These are phyloP conservation scores for Apodemus agrarius DNA, from an alignment of 2,797 vertebrate species.

Conservation along the genomic window DNA sequence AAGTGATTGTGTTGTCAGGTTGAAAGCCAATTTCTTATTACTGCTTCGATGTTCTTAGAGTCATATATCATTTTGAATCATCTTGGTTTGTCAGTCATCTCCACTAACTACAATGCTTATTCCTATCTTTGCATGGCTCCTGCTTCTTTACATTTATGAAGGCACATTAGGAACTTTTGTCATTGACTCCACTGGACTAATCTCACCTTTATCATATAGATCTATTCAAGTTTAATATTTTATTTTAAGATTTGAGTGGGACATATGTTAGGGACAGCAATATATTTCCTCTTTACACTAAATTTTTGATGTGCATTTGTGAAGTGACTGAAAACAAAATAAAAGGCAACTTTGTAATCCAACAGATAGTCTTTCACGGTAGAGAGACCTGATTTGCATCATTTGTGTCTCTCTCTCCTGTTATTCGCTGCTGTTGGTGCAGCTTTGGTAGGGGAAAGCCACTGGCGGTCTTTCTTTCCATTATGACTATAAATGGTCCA, in stretches of 20 bases:
- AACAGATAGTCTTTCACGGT: not conserved
- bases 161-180: not conserved
- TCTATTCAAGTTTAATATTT: not conserved
- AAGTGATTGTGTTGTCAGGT: not conserved
- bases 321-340: not conserved
- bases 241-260: not conserved
- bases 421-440: not conserved
- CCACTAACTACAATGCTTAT: not conserved
- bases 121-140: not conserved
- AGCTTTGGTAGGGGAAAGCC: not conserved
- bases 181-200: not conserved
- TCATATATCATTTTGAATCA: not conserved
- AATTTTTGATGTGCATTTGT: not conserved
- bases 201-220: constrained; percentile 19
- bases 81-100: constrained; percentile 29
- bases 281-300: not conserved
- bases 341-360: not conserved
- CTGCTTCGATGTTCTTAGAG: not conserved
- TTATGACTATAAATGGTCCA: not conserved
- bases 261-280: not conserved
- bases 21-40: constrained; percentile 1
- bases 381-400: not conserved
- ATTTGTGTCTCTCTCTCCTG: not conserved
- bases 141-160: not conserved
- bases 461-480: not conserved